These are phyloP conservation scores for Cydia strobilella DNA, from an alignment of 1,140 invertebrate genomes.

Conservation along the genomic window DNA sequence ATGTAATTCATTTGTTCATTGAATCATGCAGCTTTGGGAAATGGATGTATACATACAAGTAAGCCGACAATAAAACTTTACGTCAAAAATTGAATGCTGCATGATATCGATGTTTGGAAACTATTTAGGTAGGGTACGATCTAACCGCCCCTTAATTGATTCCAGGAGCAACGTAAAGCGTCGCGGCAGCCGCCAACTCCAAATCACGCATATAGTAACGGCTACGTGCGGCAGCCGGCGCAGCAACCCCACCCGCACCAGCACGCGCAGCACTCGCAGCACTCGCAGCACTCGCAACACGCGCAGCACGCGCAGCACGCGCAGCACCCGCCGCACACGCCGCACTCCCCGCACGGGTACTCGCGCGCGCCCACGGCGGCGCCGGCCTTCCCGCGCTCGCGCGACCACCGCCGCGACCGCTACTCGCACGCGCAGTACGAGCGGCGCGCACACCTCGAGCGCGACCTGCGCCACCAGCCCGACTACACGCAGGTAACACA, in stretches of 20 bases:
- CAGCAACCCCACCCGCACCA: background rate
- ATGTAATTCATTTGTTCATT: too few species aligned
- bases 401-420: slow-evolving; percentile 52
- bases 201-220: slow-evolving; percentile 60
- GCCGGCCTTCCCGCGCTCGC: slow-evolving; percentile 38
- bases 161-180: slow-evolving; percentile 74
- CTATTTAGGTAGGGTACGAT: too few species aligned
- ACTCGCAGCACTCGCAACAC: slow-evolving; percentile 41
- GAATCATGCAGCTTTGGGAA: too few species aligned
- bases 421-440: slow-evolving; percentile 48
- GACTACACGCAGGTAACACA: slow-evolving; percentile 82
- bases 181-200: slow-evolving; percentile 56
- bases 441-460: slow-evolving; percentile 38
- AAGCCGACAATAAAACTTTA: too few species aligned
- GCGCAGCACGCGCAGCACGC: slow-evolving; percentile 39
- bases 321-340: slow-evolving; percentile 41
- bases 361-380: slow-evolving; percentile 54
- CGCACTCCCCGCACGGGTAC: slow-evolving; percentile 6
- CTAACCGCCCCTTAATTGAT: background rate
- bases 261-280: slow-evolving; percentile 36
- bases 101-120: too few species aligned
- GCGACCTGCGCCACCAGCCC: slow-evolving; percentile 72
- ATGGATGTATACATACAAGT: too few species aligned
- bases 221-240: slow-evolving; percentile 57
- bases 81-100: too few species aligned